Evolutionary conservation across 2,888 invertebrate species (phyloP).

Genomic region (Busseola fusca): DNA sequence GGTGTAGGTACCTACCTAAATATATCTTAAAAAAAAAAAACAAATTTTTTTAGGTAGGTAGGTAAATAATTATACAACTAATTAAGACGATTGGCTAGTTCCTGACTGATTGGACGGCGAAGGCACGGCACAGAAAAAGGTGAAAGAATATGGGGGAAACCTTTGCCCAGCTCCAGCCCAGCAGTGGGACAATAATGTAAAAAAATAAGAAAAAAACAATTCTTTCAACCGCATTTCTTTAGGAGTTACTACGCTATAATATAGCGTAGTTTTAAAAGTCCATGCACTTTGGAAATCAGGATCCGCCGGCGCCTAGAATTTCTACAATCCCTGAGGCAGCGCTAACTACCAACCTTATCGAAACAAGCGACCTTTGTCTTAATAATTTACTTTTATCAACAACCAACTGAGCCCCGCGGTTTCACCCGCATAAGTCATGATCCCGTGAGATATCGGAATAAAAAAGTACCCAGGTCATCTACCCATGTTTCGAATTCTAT

Average conservation of each 20-base stretch:
- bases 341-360: background rate
- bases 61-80: too few relatives aligned
- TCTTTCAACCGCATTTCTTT: too few relatives aligned
- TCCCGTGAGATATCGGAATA: background rate
- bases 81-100: too few relatives aligned
- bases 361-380: constrained; percentile 24
- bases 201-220: background rate
- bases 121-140: too few relatives aligned
- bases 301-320: constrained; percentile 5
- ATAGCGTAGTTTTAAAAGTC: background rate
- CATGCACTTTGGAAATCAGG: background rate
- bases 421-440: too few relatives aligned
- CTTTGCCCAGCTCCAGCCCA: too few relatives aligned
- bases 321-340: constrained; percentile 1
- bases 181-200: too few relatives aligned
- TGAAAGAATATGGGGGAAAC: too few relatives aligned
- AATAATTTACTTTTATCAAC: constrained; percentile 17
- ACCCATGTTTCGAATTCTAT: background rate
- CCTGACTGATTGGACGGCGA: too few relatives aligned
- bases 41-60: too few relatives aligned
- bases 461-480: background rate
- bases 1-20: too few relatives aligned
- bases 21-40: too few relatives aligned
- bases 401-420: background rate
- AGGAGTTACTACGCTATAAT: background rate